These are phyloP conservation scores for Procambarus clarkii DNA, from an alignment of 1,140 invertebrate species.

Conservation along the genomic window DNA sequence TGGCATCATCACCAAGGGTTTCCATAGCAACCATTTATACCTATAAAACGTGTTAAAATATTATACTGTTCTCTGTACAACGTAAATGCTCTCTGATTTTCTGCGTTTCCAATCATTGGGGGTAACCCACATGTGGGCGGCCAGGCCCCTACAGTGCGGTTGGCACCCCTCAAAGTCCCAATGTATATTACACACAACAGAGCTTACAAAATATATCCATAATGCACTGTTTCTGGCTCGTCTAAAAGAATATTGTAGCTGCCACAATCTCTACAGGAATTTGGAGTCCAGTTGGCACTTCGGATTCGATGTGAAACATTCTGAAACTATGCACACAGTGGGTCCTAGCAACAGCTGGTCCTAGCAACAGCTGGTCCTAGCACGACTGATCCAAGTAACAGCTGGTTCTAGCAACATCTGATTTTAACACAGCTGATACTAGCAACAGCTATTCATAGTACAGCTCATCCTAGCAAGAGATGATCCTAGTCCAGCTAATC, in stretches of 20 bases:
- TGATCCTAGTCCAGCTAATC: not conserved
- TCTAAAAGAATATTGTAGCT: conserved; percentile 64
- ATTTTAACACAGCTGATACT: not conserved
- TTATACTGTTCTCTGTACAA: conserved; percentile 47
- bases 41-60: conserved; percentile 67
- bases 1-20: conserved; percentile 62
- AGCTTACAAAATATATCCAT: conserved; percentile 64
- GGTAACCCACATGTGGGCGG: conserved; percentile 8
- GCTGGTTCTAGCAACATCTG: not conserved
- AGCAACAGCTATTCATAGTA: not conserved
- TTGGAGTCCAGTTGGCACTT: conserved; percentile 61
- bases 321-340: not conserved
- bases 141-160: conserved; percentile 2
- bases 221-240: conserved; percentile 39
- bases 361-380: not conserved
- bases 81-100: conserved; percentile 35
- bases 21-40: conserved; percentile 55
- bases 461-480: not conserved
- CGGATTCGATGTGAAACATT: conserved; percentile 57
- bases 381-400: not conserved
- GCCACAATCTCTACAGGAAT: conserved; percentile 62
- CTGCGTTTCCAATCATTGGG: conserved; percentile 17
- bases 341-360: not conserved
- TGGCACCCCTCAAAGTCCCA: conserved; percentile 4
- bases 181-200: conserved; percentile 35